Evolutionary conservation across 2,113 vertebrate genomes (phyloP), one percentile per base, ranked within the genome.

Genomic region (Hippotragus niger): DNA sequence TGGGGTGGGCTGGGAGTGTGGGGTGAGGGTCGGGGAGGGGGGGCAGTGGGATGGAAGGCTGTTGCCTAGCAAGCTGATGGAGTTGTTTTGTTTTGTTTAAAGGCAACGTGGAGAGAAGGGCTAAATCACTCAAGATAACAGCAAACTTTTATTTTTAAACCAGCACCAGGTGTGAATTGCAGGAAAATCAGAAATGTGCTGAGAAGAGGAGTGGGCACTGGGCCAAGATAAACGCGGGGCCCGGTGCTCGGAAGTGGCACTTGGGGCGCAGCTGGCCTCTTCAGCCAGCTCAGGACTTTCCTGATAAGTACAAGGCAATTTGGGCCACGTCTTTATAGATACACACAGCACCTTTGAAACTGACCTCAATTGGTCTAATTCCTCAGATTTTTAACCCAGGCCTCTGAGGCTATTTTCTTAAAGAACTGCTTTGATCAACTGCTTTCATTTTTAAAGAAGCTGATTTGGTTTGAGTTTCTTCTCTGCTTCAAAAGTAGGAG

Each of bases 311-410:
- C 40, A 43, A 43, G 71, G 90, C 86, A 89, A 12, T 86, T 91
- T 81, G 81, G 58, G 88, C 90, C 86, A 60, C 43, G 1, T 95
- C 81, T 90, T 90, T 74, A 86, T 25, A 97, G 71, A 92, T 62
- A 88, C 12, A 64, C 14, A 33, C 9, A 29, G 27, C 62, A 76
- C 80, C 33, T 67, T 88, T 55, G 91, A 94, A 92, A 67, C 58
- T 93, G 86, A 95, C 86, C 97, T 96, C 93, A 90, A 71, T 91
- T 80, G 85, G 25, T 84, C 80, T 94, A 96, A 94, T 93, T 96
- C 89, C 55, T 91, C 40, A 90, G 80, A 45, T 81, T 94, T 92
- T 81, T 74, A 45, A 47, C 47, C 5, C 57, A 91, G 55, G 71
- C 6, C 89, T 95, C 88, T 83, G 67, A 94, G 88, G 52, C 90